Evolutionary conservation across 2,888 invertebrate genomes (phyloP).

Genomic region (Artemia sinica): DNA sequence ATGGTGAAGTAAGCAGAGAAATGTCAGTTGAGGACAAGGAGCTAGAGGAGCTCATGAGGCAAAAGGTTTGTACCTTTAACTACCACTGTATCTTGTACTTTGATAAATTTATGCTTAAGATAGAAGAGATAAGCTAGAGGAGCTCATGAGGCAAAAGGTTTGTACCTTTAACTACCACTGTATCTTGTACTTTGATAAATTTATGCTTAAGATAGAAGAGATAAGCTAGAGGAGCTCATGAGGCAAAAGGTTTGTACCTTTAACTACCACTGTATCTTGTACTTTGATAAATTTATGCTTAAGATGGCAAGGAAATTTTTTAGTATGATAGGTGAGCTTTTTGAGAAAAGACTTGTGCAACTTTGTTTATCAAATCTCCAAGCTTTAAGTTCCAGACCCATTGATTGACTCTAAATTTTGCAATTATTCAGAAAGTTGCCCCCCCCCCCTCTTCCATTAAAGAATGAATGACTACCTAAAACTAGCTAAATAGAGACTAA

Average conservation of each 20-base stretch:
- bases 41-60: constrained; percentile 70
- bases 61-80: constrained; percentile 44
- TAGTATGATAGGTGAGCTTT: no score
- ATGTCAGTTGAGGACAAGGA: constrained; percentile 64
- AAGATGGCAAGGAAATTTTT: no score
- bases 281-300: constrained; percentile 18
- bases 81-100: constrained; percentile 23
- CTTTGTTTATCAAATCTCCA: no score
- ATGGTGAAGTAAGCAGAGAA: constrained; percentile 30
- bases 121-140: no score
- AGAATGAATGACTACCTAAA: no score
- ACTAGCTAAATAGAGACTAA: no score
- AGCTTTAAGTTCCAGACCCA: no score
- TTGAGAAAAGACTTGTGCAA: no score
- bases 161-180: constrained; percentile 25
- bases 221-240: constrained; percentile 73
- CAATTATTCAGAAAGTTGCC: no score
- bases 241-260: constrained; percentile 51
- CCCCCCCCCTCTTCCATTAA: no score
- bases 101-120: constrained; percentile 19
- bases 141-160: constrained; percentile 74
- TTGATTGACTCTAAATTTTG: no score
- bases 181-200: constrained; percentile 23
- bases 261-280: constrained; percentile 24
- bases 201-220: no score